A percentile compares a stretch with the other conserved stretches of the same genome.
Evolutionary conservation across 2,113 vertebrate species (phyloP).

Genomic region (Coptodon bakossiorum): DNA sequence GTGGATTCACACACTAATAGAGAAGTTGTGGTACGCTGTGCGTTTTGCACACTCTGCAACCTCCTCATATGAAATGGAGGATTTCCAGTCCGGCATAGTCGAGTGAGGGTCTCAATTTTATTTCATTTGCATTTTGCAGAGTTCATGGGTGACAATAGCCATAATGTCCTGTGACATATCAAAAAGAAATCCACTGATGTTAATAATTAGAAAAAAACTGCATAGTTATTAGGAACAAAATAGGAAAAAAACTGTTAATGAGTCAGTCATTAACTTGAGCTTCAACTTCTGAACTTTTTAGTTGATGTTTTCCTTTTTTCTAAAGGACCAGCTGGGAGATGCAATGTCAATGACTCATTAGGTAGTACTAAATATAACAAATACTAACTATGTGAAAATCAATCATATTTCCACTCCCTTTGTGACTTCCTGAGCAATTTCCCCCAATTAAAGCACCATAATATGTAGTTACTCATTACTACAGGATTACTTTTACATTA

Average conservation of each 20-base stretch:
- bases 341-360: neutral
- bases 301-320: neutral
- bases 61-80: neutral
- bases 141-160: neutral
- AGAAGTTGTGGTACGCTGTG: neutral
- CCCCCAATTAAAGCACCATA: neutral
- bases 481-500: neutral
- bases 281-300: neutral
- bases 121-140: neutral
- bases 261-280: neutral
- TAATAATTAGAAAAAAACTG: neutral
- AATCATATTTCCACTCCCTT: neutral
- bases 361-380: neutral
- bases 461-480: neutral
- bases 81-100: neutral
- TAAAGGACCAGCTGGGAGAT: neutral
- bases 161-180: neutral
- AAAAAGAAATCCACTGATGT: neutral
- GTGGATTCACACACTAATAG: neutral
- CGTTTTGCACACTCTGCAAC: neutral
- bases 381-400: neutral
- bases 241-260: neutral
- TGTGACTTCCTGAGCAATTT: neutral
- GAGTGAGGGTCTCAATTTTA: neutral
- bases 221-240: neutral